These are phyloP conservation scores for Adelognathus sp. DNA, from an alignment of 2,888 invertebrate genomes.

Conservation along the genomic window DNA sequence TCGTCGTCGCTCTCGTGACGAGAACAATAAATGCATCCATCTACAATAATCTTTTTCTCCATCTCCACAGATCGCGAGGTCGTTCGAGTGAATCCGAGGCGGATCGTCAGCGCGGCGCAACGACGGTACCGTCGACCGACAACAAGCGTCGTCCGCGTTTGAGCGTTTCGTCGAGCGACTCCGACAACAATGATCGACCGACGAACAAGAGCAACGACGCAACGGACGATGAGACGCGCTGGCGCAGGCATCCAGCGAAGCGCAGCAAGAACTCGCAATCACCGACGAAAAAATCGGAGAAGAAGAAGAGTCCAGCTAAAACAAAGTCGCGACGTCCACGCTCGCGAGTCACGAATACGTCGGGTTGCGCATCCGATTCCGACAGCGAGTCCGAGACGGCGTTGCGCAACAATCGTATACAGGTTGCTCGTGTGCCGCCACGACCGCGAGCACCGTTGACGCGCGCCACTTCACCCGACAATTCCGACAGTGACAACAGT, in stretches of 20 bases:
- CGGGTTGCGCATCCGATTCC: conserved; percentile 73
- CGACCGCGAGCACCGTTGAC: conserved; percentile 75
- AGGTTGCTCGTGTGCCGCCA: conserved; percentile 71
- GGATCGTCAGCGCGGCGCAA: conserved; percentile 61
- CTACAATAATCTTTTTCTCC: not conserved
- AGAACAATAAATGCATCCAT: not conserved
- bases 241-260: conserved; percentile 72
- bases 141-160: conserved; percentile 66
- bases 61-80: conserved; percentile 64
- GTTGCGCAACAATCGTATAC: conserved; percentile 71
- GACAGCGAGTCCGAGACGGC: conserved; percentile 76
- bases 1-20: not conserved
- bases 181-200: conserved; percentile 66
- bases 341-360: conserved; percentile 71
- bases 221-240: conserved; percentile 71
- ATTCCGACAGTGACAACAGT: conserved; percentile 79
- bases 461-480: conserved; percentile 78
- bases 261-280: conserved; percentile 73
- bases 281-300: conserved; percentile 75
- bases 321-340: conserved; percentile 77
- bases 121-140: conserved; percentile 61
- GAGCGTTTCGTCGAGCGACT: conserved; percentile 74
- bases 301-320: conserved; percentile 77
- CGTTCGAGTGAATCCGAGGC: conserved; percentile 79
- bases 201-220: conserved; percentile 64